Conservation (phyloP, 37 sponge, comb jelly and placozoan genomes). For the Sycon ciliatum region DNA sequence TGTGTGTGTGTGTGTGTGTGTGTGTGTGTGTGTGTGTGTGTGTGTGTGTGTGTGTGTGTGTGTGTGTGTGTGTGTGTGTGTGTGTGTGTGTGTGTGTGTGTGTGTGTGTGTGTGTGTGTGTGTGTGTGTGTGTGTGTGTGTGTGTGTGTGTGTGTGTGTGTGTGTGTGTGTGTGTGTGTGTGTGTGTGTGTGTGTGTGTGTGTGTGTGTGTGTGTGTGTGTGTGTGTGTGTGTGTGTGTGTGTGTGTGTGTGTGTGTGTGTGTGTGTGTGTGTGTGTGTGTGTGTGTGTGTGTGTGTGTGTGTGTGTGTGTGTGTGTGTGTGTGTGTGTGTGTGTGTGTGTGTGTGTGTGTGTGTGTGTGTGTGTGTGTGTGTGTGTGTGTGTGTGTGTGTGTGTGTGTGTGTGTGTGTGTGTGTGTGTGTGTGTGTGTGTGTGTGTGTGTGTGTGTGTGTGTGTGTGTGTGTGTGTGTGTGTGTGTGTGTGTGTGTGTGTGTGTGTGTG, state of each 20-base stretch:
- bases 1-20: conserved; percentile 5
- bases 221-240: conserved; percentile 5
- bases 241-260: conserved; percentile 5
- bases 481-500: conserved; percentile 5
- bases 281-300: conserved; percentile 5
- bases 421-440: conserved; percentile 10
- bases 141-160: conserved; percentile 22
- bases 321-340: conserved; percentile 5
- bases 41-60: conserved; percentile 5
- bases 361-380: conserved; percentile 22
- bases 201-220: conserved; percentile 16
- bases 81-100: conserved; percentile 5
- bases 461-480: conserved; percentile 5
- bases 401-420: conserved; percentile 21
- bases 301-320: conserved; percentile 5
- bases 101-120: conserved; percentile 5
- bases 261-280: conserved; percentile 5
- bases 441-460: conserved; percentile 5
- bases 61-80: conserved; percentile 5
- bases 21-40: conserved; percentile 5
- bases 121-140: neutral
- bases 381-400: conserved; percentile 26
- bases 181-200: conserved; percentile 21
- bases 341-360: neutral
- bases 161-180: conserved; percentile 26